These are phyloP conservation scores for Vimba vimba DNA, from an alignment of 2,113 vertebrate genomes.

Conservation along the genomic window DNA sequence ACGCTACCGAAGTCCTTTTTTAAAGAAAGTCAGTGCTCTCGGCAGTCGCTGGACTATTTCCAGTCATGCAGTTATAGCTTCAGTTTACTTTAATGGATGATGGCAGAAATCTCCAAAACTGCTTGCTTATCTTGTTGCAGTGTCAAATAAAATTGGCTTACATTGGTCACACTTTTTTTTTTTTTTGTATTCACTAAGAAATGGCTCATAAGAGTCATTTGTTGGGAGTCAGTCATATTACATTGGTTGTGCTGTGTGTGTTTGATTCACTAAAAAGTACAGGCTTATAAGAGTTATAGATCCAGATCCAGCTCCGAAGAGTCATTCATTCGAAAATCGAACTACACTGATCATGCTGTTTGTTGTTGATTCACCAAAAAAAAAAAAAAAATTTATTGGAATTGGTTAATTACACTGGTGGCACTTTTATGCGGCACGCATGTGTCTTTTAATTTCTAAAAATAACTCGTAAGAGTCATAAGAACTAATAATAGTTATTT, in stretches of 20 bases:
- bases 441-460: neutral
- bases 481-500: neutral
- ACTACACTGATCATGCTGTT: neutral
- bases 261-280: too few relatives aligned
- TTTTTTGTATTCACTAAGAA: too few relatives aligned
- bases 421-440: neutral
- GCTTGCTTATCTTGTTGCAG: neutral
- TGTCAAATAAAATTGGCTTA: neutral
- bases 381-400: too few relatives aligned
- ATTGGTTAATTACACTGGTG: neutral
- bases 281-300: too few relatives aligned
- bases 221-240: neutral
- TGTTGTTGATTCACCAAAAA: neutral
- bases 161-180: too few relatives aligned
- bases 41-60: neutral
- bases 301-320: too few relatives aligned
- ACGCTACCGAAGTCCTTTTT: neutral
- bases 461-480: neutral
- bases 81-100: constrained; percentile 1
- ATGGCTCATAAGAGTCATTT: neutral
- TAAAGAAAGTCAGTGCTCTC: neutral
- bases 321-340: neutral
- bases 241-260: neutral
- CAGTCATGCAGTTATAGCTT: neutral
- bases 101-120: neutral